Conservation (phyloP, 2,888 invertebrate species). For the Petrolisthes cinctipes region DNA sequence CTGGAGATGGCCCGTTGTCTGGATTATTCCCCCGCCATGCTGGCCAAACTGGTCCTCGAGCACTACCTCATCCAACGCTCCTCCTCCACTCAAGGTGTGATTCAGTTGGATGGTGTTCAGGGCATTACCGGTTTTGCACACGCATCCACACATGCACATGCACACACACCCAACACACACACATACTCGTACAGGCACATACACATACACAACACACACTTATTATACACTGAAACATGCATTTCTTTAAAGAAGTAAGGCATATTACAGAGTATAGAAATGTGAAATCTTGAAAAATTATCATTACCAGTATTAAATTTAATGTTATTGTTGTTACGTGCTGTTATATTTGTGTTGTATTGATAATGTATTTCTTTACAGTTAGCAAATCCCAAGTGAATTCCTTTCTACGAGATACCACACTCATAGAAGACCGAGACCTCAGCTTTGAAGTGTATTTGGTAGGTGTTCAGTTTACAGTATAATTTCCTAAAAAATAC, state of each 20-base stretch:
- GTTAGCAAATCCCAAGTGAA: conserved; percentile 67
- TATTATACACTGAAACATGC: no score
- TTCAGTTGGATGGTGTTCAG: neutral
- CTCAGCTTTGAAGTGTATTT: conserved; percentile 76
- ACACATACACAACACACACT: no score
- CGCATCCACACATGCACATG: no score
- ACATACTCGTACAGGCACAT: no score
- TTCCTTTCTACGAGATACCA: conserved; percentile 73
- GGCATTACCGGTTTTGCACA: no score
- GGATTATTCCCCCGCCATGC: conserved; percentile 75
- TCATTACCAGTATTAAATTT: no score
- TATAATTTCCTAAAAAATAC: no score
- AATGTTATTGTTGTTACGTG: neutral
- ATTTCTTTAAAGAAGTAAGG: no score
- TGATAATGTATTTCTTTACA: conserved; percentile 13
- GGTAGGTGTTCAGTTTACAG: conserved; percentile 72
- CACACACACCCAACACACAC: no score
- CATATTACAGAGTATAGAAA: no score
- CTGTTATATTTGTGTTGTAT: neutral
- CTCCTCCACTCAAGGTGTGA: conserved; percentile 25
- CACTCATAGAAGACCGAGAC: conserved; percentile 79
- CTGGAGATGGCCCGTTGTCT: conserved; percentile 74
- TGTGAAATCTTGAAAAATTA: no score
- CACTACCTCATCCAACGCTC: conserved; percentile 70
- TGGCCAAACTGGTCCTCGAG: conserved; percentile 76